Evolutionary conservation across 2,888 invertebrate species (phyloP), one percentile per base, ranked within the genome.

Genomic region (Andrena dorsata): DNA sequence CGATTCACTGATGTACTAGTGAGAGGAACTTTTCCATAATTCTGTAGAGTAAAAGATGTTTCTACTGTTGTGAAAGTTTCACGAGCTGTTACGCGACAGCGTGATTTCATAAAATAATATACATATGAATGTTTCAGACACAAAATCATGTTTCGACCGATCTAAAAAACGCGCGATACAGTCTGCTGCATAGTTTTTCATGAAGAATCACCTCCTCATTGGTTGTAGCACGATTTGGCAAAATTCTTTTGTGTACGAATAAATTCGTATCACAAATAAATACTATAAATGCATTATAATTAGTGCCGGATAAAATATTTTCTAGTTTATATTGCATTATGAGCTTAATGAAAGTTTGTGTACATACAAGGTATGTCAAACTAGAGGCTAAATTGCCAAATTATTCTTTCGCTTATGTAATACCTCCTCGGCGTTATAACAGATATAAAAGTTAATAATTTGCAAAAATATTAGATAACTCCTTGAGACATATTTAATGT

Each of bases 361-460:
- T 86, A 84, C 83, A 83, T 87, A 35, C 65, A 82, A 35, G 2
- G 64, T 80, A 82, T 61, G 66, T 66, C 69, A 51, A 69, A 72
- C 58, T 77, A 73, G 53, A 88, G 70, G 84, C 86, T 76, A 69
- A 73, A 83, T 41, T 76, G 58, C 35, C 66, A 72, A 79, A 76
- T 79, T 64, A 56, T 71, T 69, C 58, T 61, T 68, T 77, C 74
- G 79, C 41, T 56, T 49, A 47, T 76, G 72, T 71, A 72, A 74
- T 53, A 26, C 61, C 70, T 73, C 30, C 70, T 61, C 84, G 58
- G 73, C 77, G 53, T 63, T 51, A 76, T 68, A 79, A 76, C 69
- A 82, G 41, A 72, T 88, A 88, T 85, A 88, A 86, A 85, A 86
- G 35, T 82, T 30, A 30, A 64, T 88, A 73, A 72, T 56, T 71